Conservation (phyloP, 2,113 vertebrate species). For the Cygnus buccinator region DNA sequence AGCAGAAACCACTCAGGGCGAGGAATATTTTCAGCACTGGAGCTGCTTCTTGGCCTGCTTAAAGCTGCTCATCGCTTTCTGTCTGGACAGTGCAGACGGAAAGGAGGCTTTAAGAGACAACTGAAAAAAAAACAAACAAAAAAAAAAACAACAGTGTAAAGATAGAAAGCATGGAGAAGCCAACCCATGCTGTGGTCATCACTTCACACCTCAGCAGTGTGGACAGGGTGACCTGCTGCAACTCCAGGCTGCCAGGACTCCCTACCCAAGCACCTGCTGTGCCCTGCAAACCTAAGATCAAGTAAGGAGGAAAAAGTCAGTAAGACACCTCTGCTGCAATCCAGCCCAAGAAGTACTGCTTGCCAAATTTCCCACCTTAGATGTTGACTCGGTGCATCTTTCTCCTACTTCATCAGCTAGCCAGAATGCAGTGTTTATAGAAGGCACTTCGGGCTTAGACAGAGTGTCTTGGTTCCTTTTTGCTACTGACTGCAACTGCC, state of each 20-base stretch:
- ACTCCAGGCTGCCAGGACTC: not conserved
- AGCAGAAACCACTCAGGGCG: accelerated
- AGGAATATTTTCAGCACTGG: accelerated
- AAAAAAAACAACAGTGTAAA: not conserved
- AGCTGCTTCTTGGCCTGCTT: not conserved
- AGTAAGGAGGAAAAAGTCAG: not conserved
- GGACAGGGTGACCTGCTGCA: no score
- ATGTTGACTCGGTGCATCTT: accelerated
- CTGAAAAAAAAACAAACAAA: no score
- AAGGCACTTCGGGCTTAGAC: accelerated
- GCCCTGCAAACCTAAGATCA: not conserved
- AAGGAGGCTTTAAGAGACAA: not conserved
- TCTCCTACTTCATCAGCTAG: accelerated
- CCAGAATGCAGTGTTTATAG: not conserved
- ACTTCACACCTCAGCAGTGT: not conserved
- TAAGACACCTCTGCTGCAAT: accelerated
- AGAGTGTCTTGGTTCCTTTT: slow-evolving; percentile 1
- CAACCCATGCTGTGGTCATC: not conserved
- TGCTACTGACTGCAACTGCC: not conserved
- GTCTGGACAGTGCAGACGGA: not conserved
- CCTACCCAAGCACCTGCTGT: not conserved
- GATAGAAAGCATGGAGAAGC: not conserved
- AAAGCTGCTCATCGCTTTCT: not conserved
- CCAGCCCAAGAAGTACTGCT: accelerated
- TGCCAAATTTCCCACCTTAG: not conserved